Conservation (phyloP, 2,888 invertebrate species). For the Rhaphigaster nebulosa region DNA sequence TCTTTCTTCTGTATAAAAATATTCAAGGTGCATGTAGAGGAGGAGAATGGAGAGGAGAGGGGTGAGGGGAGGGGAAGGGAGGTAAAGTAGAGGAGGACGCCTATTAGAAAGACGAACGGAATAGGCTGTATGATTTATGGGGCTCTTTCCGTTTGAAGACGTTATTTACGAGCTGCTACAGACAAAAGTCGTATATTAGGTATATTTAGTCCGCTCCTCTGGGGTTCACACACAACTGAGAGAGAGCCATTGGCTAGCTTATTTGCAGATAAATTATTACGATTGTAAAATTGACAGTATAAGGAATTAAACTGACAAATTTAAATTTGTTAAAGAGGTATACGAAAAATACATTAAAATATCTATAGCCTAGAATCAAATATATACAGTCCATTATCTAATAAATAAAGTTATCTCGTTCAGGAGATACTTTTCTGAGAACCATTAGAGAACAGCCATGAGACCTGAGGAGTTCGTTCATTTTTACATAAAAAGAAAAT, state of each 20-base stretch:
- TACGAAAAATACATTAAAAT: not conserved
- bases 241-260: not conserved
- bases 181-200: constrained; percentile 16
- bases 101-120: constrained; percentile 1
- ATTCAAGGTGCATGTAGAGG: not conserved
- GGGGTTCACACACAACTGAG: not conserved
- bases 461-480: no score
- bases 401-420: no score
- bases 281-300: not conserved
- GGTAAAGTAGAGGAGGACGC: no score
- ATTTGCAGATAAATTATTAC: not conserved
- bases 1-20: not conserved
- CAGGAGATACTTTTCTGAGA: no score
- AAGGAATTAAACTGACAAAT: not conserved
- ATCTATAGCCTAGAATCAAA: not conserved
- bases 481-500: no score
- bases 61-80: no score
- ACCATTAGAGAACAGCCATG: no score
- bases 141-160: constrained; percentile 7
- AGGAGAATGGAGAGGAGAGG: no score
- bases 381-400: no score
- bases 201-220: not conserved
- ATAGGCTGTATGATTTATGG: not conserved
- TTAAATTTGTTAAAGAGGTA: not conserved
- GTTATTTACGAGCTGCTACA: constrained; percentile 7